Conservation (phyloP, 1,140 invertebrate genomes). For the Drosophila ogumai region DNA sequence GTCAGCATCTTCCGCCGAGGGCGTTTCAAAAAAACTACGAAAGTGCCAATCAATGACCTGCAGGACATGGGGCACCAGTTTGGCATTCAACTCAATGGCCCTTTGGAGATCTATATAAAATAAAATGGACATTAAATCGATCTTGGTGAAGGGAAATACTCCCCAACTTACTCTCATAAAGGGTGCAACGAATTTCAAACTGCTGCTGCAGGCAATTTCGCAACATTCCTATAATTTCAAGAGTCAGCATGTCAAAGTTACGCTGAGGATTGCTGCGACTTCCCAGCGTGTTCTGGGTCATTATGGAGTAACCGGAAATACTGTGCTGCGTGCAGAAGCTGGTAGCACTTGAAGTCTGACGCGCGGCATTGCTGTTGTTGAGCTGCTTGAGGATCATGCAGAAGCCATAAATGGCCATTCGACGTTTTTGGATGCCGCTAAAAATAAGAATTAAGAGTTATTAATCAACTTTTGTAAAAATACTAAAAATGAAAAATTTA, state of each 20-base stretch:
- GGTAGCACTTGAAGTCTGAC: constrained; percentile 60
- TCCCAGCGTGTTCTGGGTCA: constrained; percentile 72
- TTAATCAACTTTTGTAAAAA: too few species aligned
- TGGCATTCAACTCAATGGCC: constrained; percentile 81
- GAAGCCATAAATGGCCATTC: constrained; percentile 82
- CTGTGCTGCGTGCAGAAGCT: constrained; percentile 77
- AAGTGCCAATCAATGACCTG: constrained; percentile 84
- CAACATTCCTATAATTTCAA: constrained; percentile 80
- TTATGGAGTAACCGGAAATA: constrained; percentile 80
- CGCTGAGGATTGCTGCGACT: constrained; percentile 70
- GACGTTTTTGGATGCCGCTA: constrained; percentile 66
- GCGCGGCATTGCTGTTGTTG: constrained; percentile 76
- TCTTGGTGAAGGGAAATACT: background rate
- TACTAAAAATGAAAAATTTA: too few species aligned
- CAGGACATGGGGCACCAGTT: constrained; percentile 74
- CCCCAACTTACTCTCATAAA: constrained; percentile 72
- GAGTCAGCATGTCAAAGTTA: constrained; percentile 81
- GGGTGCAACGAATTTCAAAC: constrained; percentile 66
- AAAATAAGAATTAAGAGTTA: too few species aligned
- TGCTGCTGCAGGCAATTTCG: constrained; percentile 75
- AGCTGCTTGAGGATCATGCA: constrained; percentile 83
- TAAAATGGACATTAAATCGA: background rate
- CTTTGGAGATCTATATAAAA: constrained; percentile 68
- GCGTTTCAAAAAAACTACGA: constrained; percentile 69
- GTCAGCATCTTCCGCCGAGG: constrained; percentile 29